Conservation (phyloP, 2,113 vertebrate genomes). For the Antechinus stuartii region DNA sequence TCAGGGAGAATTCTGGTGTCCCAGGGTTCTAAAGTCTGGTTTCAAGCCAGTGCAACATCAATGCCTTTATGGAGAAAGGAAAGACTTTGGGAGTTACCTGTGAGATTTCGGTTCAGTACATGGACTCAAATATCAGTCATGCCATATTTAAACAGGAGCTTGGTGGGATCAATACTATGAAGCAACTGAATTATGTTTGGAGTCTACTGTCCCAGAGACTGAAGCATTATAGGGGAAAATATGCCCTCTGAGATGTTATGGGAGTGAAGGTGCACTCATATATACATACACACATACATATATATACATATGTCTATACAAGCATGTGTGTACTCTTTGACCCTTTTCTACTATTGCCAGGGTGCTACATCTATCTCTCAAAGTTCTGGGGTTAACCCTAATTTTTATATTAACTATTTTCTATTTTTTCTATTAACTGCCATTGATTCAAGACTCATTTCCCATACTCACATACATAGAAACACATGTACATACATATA, state of each 20-base stretch:
- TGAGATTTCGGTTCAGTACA: neutral
- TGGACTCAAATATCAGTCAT: neutral
- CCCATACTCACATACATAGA: too few species aligned
- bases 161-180: neutral
- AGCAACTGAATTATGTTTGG: neutral
- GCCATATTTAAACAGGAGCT: neutral
- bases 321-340: too few species aligned
- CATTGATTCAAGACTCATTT: too few species aligned
- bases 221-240: neutral
- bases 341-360: too few species aligned
- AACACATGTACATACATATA: too few species aligned
- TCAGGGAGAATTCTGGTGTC: neutral
- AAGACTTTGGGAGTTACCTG: neutral
- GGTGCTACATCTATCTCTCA: too few species aligned
- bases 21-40: neutral
- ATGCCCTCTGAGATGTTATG: neutral
- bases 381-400: too few species aligned
- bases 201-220: neutral
- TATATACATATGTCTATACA: too few species aligned
- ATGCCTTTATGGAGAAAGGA: neutral
- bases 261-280: neutral
- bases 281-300: too few species aligned
- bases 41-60: neutral
- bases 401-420: too few species aligned
- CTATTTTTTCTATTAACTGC: too few species aligned